Percentiles rank a stretch among this genome's conserved stretches.
phyloP scores from a whole-genome alignment of 2,888 invertebrate species.

The Ecliptopera silaceata region DNA sequence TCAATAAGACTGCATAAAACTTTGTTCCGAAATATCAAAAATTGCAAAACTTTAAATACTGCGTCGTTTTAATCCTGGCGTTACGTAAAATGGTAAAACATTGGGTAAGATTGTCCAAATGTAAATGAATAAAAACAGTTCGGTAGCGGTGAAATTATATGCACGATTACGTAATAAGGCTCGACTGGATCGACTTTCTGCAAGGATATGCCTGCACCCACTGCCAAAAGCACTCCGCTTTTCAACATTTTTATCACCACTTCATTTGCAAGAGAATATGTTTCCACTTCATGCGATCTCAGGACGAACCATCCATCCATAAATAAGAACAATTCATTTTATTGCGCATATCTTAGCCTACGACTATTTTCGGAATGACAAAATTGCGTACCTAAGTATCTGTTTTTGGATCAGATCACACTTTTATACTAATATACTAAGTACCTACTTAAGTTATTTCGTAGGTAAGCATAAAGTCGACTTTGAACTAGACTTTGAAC shows the following conservation, averaged over 20 bases:
- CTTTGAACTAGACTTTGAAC: too few relatives aligned
- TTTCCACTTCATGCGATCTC: too few relatives aligned
- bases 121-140: conserved; percentile 59
- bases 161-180: conserved; percentile 57
- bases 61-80: conserved; percentile 68
- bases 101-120: conserved; percentile 73
- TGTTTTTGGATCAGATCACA: too few relatives aligned
- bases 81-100: conserved; percentile 70
- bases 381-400: too few relatives aligned
- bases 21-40: conserved; percentile 66
- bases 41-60: conserved; percentile 71
- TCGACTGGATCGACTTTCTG: conserved; percentile 48
- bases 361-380: too few relatives aligned
- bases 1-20: conserved; percentile 57
- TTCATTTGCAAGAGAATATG: not conserved
- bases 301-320: too few relatives aligned
- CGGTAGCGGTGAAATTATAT: conserved; percentile 57
- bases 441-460: too few relatives aligned
- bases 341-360: too few relatives aligned
- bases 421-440: too few relatives aligned
- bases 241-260: conserved; percentile 4
- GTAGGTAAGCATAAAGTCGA: too few relatives aligned
- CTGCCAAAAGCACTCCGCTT: not conserved
- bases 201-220: conserved; percentile 47
- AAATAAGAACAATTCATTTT: too few relatives aligned